Evolutionary conservation across 2,797 vertebrate species (phyloP).

Genomic region (Gorsachius magnificus): DNA sequence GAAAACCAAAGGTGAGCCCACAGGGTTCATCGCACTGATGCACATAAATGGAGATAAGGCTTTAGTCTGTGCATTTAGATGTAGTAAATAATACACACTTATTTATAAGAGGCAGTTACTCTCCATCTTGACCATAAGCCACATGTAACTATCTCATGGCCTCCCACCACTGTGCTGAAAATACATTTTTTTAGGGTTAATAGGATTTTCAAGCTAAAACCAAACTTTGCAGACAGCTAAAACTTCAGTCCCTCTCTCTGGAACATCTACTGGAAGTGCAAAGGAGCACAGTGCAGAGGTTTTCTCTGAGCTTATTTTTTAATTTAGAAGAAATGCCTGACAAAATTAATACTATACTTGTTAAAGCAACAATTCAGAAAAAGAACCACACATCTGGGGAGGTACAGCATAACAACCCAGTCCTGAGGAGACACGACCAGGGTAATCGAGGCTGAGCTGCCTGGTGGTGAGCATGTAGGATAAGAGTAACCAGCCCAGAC

Average conservation of each 20-base stretch:
- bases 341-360: not conserved
- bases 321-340: not conserved
- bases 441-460: not conserved
- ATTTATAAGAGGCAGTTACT: not conserved
- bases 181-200: accelerated
- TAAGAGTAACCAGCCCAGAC: not conserved
- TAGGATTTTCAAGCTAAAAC: not conserved
- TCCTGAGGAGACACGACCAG: not conserved
- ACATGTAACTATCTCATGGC: not conserved
- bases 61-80: not conserved
- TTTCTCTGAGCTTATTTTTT: not conserved
- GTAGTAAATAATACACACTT: not conserved
- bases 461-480: accelerated
- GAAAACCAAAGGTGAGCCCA: not conserved
- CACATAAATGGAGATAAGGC: not conserved
- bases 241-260: not conserved
- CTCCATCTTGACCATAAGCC: not conserved
- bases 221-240: not conserved
- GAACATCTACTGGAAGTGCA: not conserved
- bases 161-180: not conserved
- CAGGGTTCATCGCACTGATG: not conserved
- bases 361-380: not conserved
- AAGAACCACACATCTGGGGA: not conserved
- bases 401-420: not conserved
- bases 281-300: not conserved